These are phyloP conservation scores for Procambarus clarkii DNA, from an alignment of 1,140 invertebrate genomes.

Conservation along the genomic window DNA sequence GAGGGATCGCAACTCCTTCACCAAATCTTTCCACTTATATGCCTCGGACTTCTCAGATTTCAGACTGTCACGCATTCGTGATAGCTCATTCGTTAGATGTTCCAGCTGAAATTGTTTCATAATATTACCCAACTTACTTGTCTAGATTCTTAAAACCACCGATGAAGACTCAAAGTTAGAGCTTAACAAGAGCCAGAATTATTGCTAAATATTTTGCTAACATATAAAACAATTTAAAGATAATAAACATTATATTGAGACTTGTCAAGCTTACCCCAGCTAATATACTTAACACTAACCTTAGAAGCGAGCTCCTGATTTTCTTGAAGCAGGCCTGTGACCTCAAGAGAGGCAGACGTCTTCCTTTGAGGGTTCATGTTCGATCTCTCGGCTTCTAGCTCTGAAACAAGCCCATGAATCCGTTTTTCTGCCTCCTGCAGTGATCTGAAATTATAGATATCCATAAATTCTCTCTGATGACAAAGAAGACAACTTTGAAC, in stretches of 20 bases:
- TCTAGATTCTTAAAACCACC: too few relatives aligned
- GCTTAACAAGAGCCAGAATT: background rate
- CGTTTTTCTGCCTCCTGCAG: constrained; percentile 63
- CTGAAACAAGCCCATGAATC: constrained; percentile 30
- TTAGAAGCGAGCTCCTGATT: constrained; percentile 50
- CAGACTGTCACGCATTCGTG: constrained; percentile 67
- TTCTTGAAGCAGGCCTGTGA: background rate
- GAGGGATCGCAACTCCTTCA: constrained; percentile 73
- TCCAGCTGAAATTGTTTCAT: constrained; percentile 33
- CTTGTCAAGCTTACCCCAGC: background rate
- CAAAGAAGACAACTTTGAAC: too few relatives aligned
- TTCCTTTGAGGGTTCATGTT: constrained; percentile 5
- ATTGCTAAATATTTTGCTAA: background rate
- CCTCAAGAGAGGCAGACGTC: background rate
- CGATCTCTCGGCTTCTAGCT: constrained; percentile 44
- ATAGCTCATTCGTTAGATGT: constrained; percentile 62
- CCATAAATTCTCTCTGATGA: too few relatives aligned
- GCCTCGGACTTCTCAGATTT: constrained; percentile 73
- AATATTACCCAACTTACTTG: background rate
- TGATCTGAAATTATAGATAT: constrained; percentile 18
- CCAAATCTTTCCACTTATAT: constrained; percentile 73
- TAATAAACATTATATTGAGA: background rate
- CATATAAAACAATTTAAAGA: background rate
- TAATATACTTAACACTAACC: constrained; percentile 5
- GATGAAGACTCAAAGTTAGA: background rate